Evolutionary conservation across 2,113 vertebrate species (phyloP), one percentile per base, ranked within the genome.

Genomic region (Xyrauchen texanus): DNA sequence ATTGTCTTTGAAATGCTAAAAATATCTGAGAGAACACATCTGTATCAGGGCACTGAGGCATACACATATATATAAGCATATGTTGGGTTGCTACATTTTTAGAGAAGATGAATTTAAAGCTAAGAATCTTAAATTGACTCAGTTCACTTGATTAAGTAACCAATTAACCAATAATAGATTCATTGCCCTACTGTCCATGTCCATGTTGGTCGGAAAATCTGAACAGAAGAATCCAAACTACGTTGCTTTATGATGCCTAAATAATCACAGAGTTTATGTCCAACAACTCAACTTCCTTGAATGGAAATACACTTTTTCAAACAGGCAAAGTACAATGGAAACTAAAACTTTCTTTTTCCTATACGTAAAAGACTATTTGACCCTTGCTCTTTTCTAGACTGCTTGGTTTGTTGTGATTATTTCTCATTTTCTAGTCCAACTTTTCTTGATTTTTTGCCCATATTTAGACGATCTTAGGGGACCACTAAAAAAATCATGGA

Each of bases 341-440:
- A 85, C 15, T 8, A 49, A 77, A 80, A 66, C 15, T 53, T 63
- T 34, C 75, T 79, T 79, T 68, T 78, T 65, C 71, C 15, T 45
- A 67, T 42, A 66, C 10, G 15, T 72, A 71, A 49, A 68, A 76
- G 16, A 12, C 53, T n/a, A 69, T 83, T 79, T 78, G 66, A 77
- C 72, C 81, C 45, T 34, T 60, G 46, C 11, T 49, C 53, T 78
- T 57, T 51, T 60, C 51, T 34, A 51, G 58, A 76, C 13, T 83
- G 49, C 21, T 49, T 21, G 16, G 21, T 65, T 53, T 66, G 58
- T 21, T 70, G 42, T 57, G 12, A 61, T 69, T 81, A 6, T 15
- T 16, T 0, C 34, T 60, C 49, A 64, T 78, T 78, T 70, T 34
- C 21, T 34, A 34, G 10, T 55, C 53, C 57, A 71, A 68, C 57